These are phyloP conservation scores for Stenichneumon culpator DNA, from an alignment of 2,888 invertebrate species.

Conservation along the genomic window DNA sequence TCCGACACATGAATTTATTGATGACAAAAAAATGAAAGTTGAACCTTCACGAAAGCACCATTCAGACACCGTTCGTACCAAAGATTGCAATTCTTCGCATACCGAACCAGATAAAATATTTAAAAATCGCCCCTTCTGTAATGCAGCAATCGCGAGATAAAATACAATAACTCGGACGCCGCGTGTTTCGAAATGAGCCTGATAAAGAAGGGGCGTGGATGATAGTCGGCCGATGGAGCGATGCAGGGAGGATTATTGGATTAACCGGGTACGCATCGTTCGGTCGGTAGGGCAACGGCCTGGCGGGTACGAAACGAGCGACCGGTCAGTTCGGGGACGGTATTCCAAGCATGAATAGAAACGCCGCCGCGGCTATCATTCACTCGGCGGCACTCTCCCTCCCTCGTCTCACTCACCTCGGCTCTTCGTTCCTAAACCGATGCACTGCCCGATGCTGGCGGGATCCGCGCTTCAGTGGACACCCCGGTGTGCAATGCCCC, in stretches of 20 bases:
- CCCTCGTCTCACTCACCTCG: constrained; percentile 41
- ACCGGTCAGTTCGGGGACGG: constrained; percentile 50
- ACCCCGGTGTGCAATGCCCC: constrained; percentile 51
- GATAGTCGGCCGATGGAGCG: constrained; percentile 43
- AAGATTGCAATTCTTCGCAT: not conserved
- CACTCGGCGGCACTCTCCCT: constrained; percentile 42
- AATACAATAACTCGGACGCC: constrained; percentile 34
- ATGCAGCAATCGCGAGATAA: not conserved
- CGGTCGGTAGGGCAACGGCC: constrained; percentile 54
- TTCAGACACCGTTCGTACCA: not conserved
- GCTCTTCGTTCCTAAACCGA: constrained; percentile 56
- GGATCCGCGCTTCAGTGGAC: constrained; percentile 52
- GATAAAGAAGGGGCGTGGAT: constrained; percentile 53
- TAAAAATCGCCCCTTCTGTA: not conserved
- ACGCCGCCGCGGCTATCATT: constrained; percentile 64
- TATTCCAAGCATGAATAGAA: constrained; percentile 65
- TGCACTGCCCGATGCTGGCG: constrained; percentile 35
- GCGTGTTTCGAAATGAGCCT: constrained; percentile 54
- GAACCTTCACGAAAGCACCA: not conserved
- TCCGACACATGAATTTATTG: no score
- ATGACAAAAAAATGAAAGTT: not conserved
- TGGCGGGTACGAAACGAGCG: constrained; percentile 37
- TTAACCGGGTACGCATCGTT: constrained; percentile 76
- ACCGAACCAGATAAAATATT: not conserved
- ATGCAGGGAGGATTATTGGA: constrained; percentile 76